Evolutionary conservation across 2,888 invertebrate species (phyloP).

Genomic region (Eledona agricola): DNA sequence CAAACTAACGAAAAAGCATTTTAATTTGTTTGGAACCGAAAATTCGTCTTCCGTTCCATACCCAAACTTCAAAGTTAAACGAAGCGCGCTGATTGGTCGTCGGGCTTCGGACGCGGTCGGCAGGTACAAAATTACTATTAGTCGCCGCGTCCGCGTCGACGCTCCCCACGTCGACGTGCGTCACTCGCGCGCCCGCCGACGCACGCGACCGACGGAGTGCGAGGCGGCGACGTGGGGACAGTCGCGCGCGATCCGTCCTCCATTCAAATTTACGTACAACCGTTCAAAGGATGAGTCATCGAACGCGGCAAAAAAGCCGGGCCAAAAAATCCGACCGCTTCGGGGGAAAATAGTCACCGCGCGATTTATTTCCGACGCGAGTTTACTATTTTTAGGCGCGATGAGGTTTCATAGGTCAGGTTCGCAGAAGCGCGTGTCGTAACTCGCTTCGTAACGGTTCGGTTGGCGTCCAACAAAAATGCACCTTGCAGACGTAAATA

Average conservation of each 20-base stretch:
- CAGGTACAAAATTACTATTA: slow-evolving; percentile 47
- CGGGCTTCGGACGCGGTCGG: slow-evolving; percentile 47
- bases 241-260: not conserved
- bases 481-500: no score
- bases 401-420: slow-evolving; percentile 3
- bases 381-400: slow-evolving; percentile 16
- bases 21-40: slow-evolving; percentile 58
- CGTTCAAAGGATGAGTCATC: slow-evolving; percentile 31
- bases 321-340: slow-evolving; percentile 10
- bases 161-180: slow-evolving; percentile 18
- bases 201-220: not conserved
- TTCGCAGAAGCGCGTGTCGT: slow-evolving; percentile 4
- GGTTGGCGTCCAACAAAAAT: no score
- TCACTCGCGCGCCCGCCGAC: not conserved
- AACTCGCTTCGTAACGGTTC: no score
- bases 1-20: slow-evolving; percentile 53
- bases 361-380: slow-evolving; percentile 4
- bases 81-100: slow-evolving; percentile 56
- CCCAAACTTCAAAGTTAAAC: slow-evolving; percentile 59
- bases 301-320: slow-evolving; percentile 28
- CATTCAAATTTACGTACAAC: slow-evolving; percentile 34
- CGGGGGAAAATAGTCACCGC: slow-evolving; percentile 12
- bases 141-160: not conserved
- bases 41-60: slow-evolving; percentile 48
- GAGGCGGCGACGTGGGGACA: slow-evolving; percentile 1